phyloP scores from a whole-genome alignment of 92 coral and sea anemone species.

The Zoanthus sociatus region DNA sequence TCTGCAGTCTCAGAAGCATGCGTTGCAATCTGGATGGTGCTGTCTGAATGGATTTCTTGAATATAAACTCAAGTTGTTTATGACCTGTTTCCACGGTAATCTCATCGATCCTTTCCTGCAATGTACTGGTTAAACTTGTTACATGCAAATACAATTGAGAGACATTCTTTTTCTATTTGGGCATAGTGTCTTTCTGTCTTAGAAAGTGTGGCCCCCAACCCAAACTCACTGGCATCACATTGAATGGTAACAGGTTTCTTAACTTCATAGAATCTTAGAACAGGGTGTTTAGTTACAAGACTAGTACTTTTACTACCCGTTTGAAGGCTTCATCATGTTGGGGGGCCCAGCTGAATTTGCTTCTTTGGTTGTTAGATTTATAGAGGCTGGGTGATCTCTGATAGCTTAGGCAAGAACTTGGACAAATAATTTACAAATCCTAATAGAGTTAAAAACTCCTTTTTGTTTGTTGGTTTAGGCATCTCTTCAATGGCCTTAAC shows the following conservation, averaged over 20 bases:
- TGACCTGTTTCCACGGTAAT: constrained; percentile 32
- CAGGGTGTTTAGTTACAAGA: background rate
- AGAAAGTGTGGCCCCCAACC: background rate
- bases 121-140: constrained; percentile 23
- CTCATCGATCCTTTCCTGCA: constrained; percentile 20
- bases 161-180: constrained; percentile 11
- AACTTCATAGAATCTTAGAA: background rate
- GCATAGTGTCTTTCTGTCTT: constrained; percentile 29
- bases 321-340: too few relatives aligned
- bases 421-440: too few relatives aligned
- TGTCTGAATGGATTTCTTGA: constrained; percentile 25
- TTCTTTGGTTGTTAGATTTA: too few relatives aligned
- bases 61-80: constrained; percentile 19
- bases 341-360: too few relatives aligned
- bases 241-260: constrained; percentile 38
- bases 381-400: too few relatives aligned
- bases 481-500: too few relatives aligned
- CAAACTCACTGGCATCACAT: constrained; percentile 39
- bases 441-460: too few relatives aligned
- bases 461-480: too few relatives aligned
- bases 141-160: constrained; percentile 37
- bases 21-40: constrained; percentile 40
- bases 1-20: constrained; percentile 37
- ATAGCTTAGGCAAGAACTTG: too few relatives aligned
- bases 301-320: constrained; percentile 1